Evolutionary conservation across 2,113 vertebrate genomes (phyloP).

Genomic region (Cyphomyrus plagiostoma): DNA sequence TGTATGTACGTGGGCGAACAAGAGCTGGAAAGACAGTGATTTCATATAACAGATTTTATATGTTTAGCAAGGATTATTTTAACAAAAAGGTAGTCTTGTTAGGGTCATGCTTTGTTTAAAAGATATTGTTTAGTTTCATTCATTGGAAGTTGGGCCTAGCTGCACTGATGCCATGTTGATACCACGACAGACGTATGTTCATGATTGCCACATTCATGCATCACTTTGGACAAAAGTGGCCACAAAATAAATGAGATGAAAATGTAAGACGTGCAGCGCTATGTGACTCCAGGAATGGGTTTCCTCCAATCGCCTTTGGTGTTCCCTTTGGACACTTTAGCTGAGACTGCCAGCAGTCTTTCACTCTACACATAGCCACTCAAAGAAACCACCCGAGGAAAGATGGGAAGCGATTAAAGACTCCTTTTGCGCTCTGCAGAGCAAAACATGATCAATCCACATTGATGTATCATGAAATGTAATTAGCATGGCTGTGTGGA

Average conservation of each 20-base stretch:
- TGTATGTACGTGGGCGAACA: neutral
- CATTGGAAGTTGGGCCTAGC: neutral
- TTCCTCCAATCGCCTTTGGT: neutral
- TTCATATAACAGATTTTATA: neutral
- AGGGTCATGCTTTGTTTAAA: neutral
- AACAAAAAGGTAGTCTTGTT: neutral
- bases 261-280: neutral
- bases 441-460: constrained; percentile 37
- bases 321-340: neutral
- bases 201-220: neutral
- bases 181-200: neutral
- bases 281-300: neutral
- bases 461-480: constrained; percentile 36
- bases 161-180: neutral
- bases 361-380: constrained; percentile 18
- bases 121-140: neutral
- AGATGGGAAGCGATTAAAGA: constrained; percentile 36
- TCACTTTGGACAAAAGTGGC: neutral
- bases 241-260: neutral
- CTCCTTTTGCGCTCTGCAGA: constrained; percentile 30
- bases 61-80: neutral
- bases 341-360: neutral
- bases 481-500: constrained; percentile 35
- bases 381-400: constrained; percentile 19
- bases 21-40: neutral